phyloP scores from a whole-genome alignment of 2,888 invertebrate species.

The Meteorus colon region DNA sequence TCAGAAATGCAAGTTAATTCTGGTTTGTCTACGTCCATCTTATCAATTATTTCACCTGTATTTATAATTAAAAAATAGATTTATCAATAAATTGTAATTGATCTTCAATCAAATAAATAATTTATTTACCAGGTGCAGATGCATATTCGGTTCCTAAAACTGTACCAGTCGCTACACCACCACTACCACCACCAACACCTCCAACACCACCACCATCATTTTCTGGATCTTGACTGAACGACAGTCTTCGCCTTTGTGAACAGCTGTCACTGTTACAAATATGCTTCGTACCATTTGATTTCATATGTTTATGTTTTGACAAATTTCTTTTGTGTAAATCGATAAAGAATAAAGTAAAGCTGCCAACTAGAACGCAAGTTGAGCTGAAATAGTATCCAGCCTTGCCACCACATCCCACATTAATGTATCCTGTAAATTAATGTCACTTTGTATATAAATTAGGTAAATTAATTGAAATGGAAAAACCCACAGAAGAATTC shows the following conservation, averaged over 20 bases:
- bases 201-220: constrained; percentile 75
- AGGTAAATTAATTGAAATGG: neutral
- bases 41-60: constrained; percentile 61
- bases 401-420: constrained; percentile 84
- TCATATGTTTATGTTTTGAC: constrained; percentile 81
- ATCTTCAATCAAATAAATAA: neutral
- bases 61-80: neutral
- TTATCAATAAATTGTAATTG: neutral
- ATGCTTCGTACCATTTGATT: constrained; percentile 76
- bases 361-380: constrained; percentile 84
- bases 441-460: constrained; percentile 6
- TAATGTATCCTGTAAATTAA: constrained; percentile 81
- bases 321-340: constrained; percentile 85
- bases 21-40: constrained; percentile 75
- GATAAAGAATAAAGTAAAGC: constrained; percentile 85
- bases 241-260: constrained; percentile 76
- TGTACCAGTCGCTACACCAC: constrained; percentile 76
- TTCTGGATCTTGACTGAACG: constrained; percentile 78
- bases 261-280: constrained; percentile 77
- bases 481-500: too few relatives aligned
- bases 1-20: constrained; percentile 90
- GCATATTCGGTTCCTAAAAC: constrained; percentile 76
- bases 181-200: constrained; percentile 71
- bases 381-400: constrained; percentile 90
- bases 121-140: constrained; percentile 60